Evolutionary conservation across 2,888 invertebrate species (phyloP).

Genomic region (Eristalis tenax): DNA sequence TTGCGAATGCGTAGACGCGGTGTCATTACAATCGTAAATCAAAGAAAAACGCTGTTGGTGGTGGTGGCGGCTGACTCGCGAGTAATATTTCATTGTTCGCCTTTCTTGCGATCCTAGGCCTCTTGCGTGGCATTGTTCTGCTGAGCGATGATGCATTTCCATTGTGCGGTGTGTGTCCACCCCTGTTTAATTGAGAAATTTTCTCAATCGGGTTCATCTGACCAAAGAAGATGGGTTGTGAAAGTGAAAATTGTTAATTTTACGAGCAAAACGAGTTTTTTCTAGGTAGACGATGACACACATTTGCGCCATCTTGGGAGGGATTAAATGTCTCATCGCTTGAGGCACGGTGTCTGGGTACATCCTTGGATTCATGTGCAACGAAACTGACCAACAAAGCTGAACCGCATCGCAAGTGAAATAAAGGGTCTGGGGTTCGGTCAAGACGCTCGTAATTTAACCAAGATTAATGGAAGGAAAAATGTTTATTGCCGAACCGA

Average conservation of each 20-base stretch:
- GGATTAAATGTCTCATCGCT: slow-evolving; percentile 62
- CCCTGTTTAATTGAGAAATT: slow-evolving; percentile 23
- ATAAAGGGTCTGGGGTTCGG: slow-evolving; percentile 49
- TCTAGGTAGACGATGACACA: background rate
- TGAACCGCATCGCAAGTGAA: background rate
- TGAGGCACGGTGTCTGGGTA: background rate
- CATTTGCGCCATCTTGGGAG: slow-evolving; percentile 29
- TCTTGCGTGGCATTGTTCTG: slow-evolving; percentile 30
- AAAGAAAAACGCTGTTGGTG: slow-evolving; percentile 34
- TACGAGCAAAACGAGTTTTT: slow-evolving; percentile 46
- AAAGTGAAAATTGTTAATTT: slow-evolving; percentile 40
- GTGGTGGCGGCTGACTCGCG: slow-evolving; percentile 48
- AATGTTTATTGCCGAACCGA: slow-evolving; percentile 62
- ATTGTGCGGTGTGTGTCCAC: slow-evolving; percentile 19
- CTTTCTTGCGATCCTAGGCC: background rate
- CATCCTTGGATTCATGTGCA: slow-evolving; percentile 50
- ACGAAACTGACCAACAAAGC: slow-evolving; percentile 35
- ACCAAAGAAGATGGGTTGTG: slow-evolving; percentile 31
- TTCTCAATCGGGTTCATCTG: slow-evolving; percentile 9
- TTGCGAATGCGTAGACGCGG: slow-evolving; percentile 44
- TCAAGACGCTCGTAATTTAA: slow-evolving; percentile 64
- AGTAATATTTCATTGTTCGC: slow-evolving; percentile 36
- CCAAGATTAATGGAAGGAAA: slow-evolving; percentile 59
- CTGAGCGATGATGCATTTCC: slow-evolving; percentile 35
- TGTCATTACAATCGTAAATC: slow-evolving; percentile 46